A percentile compares a stretch with the other conserved stretches of the same genome.
Evolutionary conservation across 1,140 invertebrate genomes (phyloP).

Genomic region (Hyles vespertilio): DNA sequence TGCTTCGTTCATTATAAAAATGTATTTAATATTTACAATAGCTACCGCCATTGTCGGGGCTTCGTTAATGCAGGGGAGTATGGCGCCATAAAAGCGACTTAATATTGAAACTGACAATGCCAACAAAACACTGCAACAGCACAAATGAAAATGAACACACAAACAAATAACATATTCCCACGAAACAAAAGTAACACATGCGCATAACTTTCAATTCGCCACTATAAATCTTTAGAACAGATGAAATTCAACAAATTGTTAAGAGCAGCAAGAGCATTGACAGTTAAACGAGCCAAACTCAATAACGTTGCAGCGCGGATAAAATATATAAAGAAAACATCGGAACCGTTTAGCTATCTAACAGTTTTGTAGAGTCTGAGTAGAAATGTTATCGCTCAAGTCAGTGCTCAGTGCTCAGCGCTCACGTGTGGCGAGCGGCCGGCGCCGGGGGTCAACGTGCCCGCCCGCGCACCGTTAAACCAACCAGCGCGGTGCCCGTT

Average conservation of each 20-base stretch:
- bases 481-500: constrained; percentile 11
- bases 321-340: constrained; percentile 26
- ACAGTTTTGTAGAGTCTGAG: constrained; percentile 19
- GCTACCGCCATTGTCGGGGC: too few relatives aligned
- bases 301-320: constrained; percentile 21
- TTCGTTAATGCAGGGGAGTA: too few relatives aligned
- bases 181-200: neutral
- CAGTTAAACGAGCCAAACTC: constrained; percentile 27
- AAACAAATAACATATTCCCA: neutral
- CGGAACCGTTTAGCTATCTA: constrained; percentile 15
- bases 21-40: too few relatives aligned
- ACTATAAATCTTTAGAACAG: constrained; percentile 24
- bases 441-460: constrained; percentile 23
- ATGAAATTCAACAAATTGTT: constrained; percentile 28
- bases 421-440: constrained; percentile 13
- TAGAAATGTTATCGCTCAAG: constrained; percentile 20
- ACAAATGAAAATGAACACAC: neutral
- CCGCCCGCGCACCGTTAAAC: constrained; percentile 21
- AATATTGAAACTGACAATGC: too few relatives aligned
- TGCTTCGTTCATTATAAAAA: too few relatives aligned
- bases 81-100: too few relatives aligned
- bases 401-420: neutral
- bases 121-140: too few relatives aligned
- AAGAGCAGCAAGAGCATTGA: constrained; percentile 26
- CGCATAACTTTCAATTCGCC: constrained; percentile 18